phyloP scores from a whole-genome alignment of 1,140 invertebrate genomes.

The Bathynomus jamesi region DNA sequence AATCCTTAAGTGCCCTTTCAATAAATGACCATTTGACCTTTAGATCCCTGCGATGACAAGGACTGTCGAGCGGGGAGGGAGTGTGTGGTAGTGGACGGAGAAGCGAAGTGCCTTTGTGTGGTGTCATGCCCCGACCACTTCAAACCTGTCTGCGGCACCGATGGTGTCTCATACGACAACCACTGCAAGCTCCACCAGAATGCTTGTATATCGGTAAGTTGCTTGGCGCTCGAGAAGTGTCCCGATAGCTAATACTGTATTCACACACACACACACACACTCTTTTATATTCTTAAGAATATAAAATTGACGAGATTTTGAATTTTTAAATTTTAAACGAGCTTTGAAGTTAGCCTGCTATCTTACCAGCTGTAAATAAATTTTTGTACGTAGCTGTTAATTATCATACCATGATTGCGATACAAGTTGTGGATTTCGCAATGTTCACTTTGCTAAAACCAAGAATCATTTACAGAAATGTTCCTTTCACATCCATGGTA shows the following conservation, averaged over 20 bases:
- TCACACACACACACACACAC: background rate
- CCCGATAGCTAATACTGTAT: too few species aligned
- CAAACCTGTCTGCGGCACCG: slow-evolving; percentile 66
- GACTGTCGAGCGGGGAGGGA: slow-evolving; percentile 39
- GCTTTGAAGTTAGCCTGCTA: too few species aligned
- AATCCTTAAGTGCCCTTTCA: too few species aligned
- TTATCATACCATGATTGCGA: too few species aligned
- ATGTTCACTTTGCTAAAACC: too few species aligned
- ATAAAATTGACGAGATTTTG: background rate
- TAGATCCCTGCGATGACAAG: slow-evolving; percentile 30
- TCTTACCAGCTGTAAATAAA: too few species aligned
- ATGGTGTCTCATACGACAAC: slow-evolving; percentile 69
- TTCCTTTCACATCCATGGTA: too few species aligned
- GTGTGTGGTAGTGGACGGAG: slow-evolving; percentile 33
- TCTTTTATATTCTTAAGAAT: too few species aligned
- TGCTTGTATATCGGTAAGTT: slow-evolving; percentile 43
- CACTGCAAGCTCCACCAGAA: slow-evolving; percentile 75
- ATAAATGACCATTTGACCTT: too few species aligned
- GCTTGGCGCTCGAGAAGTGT: background rate
- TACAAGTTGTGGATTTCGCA: too few species aligned
- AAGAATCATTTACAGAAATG: too few species aligned
- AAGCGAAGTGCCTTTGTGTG: slow-evolving; percentile 35
- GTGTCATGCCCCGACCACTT: slow-evolving; percentile 24
- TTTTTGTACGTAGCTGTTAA: too few species aligned
- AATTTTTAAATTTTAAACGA: background rate